A percentile compares a stretch with the other conserved stretches of the same genome.
Evolutionary conservation across 2,113 vertebrate species (phyloP).

Genomic region (Clarias magur): DNA sequence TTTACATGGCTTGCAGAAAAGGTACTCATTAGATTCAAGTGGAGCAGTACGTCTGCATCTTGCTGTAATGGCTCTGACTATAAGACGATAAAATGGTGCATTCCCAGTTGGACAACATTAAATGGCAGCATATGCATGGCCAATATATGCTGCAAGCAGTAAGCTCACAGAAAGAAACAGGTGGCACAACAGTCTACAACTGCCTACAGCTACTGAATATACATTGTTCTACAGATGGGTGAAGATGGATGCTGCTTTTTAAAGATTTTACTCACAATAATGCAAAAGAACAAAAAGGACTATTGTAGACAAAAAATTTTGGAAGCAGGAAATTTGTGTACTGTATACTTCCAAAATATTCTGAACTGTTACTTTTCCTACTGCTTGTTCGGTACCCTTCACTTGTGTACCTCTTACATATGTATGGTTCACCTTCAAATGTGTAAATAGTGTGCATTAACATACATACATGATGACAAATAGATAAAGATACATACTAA

Average conservation of each 20-base stretch:
- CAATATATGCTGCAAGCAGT: background rate
- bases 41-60: background rate
- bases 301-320: background rate
- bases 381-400: too few relatives aligned
- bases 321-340: too few relatives aligned
- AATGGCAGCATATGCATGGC: slow-evolving; percentile 1
- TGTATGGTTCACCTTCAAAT: background rate
- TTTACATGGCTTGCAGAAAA: slow-evolving; percentile 30
- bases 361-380: too few relatives aligned
- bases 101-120: slow-evolving; percentile 22
- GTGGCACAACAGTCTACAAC: background rate
- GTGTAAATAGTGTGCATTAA: background rate
- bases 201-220: slow-evolving; percentile 12
- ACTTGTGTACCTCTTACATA: background rate
- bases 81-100: slow-evolving; percentile 29
- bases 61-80: background rate
- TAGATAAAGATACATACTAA: background rate
- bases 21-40: slow-evolving; percentile 23
- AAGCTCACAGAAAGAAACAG: slow-evolving; percentile 13
- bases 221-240: slow-evolving; percentile 14
- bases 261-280: background rate
- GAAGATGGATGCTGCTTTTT: background rate
- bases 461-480: too few relatives aligned
- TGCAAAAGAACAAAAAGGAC: background rate
- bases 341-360: too few relatives aligned